Conservation (phyloP, 2,888 invertebrate genomes). For the Cryptus armator region DNA sequence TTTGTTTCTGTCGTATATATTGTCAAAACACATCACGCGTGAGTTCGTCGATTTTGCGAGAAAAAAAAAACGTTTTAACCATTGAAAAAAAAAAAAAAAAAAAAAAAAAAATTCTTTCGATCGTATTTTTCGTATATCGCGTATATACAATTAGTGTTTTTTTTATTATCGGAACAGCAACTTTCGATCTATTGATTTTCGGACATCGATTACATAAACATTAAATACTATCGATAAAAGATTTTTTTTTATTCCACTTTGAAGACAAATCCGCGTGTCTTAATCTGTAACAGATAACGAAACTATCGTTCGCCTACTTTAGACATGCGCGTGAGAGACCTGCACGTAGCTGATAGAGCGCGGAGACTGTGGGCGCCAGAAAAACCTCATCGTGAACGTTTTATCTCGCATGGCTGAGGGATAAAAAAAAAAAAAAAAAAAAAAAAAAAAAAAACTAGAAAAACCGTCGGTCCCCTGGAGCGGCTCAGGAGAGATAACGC, state of each 20-base stretch:
- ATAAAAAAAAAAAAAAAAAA: slow-evolving; percentile 20
- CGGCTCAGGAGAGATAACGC: slow-evolving; percentile 49
- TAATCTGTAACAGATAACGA: slow-evolving; percentile 15
- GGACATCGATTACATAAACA: background rate
- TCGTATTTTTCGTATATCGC: too few relatives aligned
- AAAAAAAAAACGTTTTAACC: too few relatives aligned
- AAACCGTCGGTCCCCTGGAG: slow-evolving; percentile 57
- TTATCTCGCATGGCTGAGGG: slow-evolving; percentile 52
- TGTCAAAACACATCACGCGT: slow-evolving; percentile 32
- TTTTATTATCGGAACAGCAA: background rate
- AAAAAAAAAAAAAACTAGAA: slow-evolving; percentile 11
- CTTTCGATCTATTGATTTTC: background rate
- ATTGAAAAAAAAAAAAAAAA: too few relatives aligned
- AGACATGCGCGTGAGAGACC: background rate
- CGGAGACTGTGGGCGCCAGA: slow-evolving; percentile 31
- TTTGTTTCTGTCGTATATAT: background rate
- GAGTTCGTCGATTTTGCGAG: background rate
- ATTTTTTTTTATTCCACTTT: background rate
- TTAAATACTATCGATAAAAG: background rate
- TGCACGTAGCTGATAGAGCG: slow-evolving; percentile 21
- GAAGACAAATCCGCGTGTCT: background rate
- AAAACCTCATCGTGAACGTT: slow-evolving; percentile 51
- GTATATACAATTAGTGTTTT: background rate
- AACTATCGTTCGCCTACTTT: slow-evolving; percentile 19
- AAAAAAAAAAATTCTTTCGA: too few relatives aligned